Conservation (phyloP, 37 sponge, comb jelly and placozoan genomes). For the Cliona cf. orientalis region DNA sequence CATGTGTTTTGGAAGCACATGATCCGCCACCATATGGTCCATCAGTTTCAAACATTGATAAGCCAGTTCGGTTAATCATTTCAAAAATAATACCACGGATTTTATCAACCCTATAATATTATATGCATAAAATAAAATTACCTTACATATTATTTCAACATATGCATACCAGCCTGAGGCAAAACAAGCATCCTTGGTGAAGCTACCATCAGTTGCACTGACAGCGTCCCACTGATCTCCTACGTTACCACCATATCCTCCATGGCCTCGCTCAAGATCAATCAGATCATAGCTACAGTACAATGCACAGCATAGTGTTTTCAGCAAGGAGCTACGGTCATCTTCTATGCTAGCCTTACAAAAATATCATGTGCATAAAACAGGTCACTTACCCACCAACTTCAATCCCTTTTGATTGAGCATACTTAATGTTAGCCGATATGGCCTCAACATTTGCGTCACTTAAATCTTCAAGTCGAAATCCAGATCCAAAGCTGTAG, state of each 20-base stretch:
- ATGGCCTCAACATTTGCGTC: conserved; percentile 15
- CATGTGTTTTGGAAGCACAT: conserved; percentile 46
- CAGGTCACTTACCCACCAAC: conserved; percentile 61
- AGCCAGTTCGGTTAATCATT: conserved; percentile 39
- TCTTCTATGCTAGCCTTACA: neutral
- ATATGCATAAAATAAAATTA: neutral
- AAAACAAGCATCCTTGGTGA: conserved; percentile 56
- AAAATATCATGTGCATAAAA: neutral
- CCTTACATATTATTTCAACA: neutral
- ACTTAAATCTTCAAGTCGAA: conserved; percentile 42
- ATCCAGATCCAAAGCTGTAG: conserved; percentile 67
- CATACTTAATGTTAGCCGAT: conserved; percentile 27
- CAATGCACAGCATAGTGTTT: neutral
- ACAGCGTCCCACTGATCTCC: conserved; percentile 63
- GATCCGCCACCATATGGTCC: conserved; percentile 64
- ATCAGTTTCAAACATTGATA: conserved; percentile 65
- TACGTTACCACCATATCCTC: conserved; percentile 62
- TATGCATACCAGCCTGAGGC: conserved; percentile 65
- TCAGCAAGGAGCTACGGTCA: neutral
- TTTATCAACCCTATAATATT: conserved; percentile 52
- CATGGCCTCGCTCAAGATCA: conserved; percentile 57
- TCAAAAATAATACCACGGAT: conserved; percentile 27
- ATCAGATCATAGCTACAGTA: conserved; percentile 64
- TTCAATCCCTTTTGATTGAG: conserved; percentile 50
- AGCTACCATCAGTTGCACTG: conserved; percentile 2